Base-by-base conservation (phyloP, 2,797 vertebrate genomes). In the Hyperoplus lanceolatus region DNA sequence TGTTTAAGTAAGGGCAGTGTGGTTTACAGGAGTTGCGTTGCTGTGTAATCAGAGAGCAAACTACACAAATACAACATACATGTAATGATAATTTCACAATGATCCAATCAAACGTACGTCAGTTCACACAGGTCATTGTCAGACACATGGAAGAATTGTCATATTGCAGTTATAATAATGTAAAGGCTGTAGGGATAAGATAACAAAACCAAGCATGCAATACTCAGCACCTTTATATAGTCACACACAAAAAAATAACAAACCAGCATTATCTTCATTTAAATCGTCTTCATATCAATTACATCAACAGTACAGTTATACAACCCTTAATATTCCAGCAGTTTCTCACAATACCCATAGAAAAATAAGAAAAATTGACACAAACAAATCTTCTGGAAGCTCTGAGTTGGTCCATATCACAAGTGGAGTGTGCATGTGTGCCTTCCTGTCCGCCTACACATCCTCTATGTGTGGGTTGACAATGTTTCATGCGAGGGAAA, bases 341-440 rank as follows among this genome's bases (percentile, higher is more conserved):
- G 84, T 84, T 90, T 92, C 80, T 89, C 82, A 89, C 77, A 76
- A 82, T 86, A 80, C 76, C 77, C 77, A 91, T 93, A 92, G 70
- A 94, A 95, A 95, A 95, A 93, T 88, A 94, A 87, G 85, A 89
- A 74, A 80, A 87, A 91, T 80, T 75, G 85, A 93, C 90, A 89
- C 81, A 88, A 85, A 83, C 73, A 85, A 82, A 73, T 90, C 57
- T 80, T 88, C 79, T 92, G 91, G 90, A 94, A 93, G 84, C 87
- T 87, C 81, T 38, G 55, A 83, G 80, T 89, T 89, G 87, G 87
- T 93, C 91, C 85, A 70, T 85, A 81, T 63, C 75, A 82, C 71
- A 70, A 83, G 69, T 81, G 21, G 65, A 77, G 79, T 75, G 84
- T 84, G 82, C 73, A 72, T 48, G 55, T 87, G 77, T 85, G 67